Evolutionary conservation across 2,113 vertebrate species (phyloP).

Genomic region (Amblyornis subalaris): DNA sequence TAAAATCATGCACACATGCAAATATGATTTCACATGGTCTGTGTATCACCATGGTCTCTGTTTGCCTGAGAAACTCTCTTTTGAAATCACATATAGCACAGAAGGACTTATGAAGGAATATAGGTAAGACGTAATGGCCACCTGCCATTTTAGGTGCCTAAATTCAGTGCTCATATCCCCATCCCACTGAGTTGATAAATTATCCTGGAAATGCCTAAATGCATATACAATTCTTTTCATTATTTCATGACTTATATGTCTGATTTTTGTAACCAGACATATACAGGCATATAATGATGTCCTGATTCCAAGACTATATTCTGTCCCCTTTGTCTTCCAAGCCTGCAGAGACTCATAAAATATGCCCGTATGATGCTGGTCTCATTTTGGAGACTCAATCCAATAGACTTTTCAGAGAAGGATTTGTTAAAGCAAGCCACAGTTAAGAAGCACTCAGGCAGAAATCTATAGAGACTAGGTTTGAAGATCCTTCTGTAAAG

Average conservation of each 20-base stretch:
- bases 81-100: neutral
- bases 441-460: neutral
- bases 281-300: neutral
- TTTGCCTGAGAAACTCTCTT: neutral
- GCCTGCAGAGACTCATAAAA: neutral
- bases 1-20: neutral
- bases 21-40: accelerated
- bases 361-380: neutral
- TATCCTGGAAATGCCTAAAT: neutral
- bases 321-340: neutral
- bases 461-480: neutral
- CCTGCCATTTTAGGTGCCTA: neutral
- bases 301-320: neutral
- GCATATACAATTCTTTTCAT: neutral
- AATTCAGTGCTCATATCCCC: neutral
- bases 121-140: neutral
- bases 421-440: neutral
- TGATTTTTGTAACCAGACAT: neutral
- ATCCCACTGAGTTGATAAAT: accelerated
- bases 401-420: neutral
- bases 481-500: neutral
- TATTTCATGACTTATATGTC: neutral
- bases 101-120: neutral
- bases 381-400: neutral
- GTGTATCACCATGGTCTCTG: neutral